These are phyloP conservation scores for Nowickia ferox DNA, from an alignment of 2,888 invertebrate genomes.

Conservation along the genomic window DNA sequence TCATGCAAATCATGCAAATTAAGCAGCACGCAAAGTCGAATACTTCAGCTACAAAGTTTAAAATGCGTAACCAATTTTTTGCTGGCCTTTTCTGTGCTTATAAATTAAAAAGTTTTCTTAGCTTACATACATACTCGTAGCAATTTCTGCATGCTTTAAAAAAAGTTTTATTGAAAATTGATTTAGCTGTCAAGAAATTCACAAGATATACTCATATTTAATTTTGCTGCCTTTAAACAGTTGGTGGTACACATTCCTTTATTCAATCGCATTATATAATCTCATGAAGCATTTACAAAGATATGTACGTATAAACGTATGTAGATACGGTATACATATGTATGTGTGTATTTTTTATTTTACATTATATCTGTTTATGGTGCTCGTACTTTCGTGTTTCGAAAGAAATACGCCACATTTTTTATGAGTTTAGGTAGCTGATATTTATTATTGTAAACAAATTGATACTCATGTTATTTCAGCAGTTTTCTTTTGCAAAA, in stretches of 20 bases:
- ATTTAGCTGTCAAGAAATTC: slow-evolving; percentile 65
- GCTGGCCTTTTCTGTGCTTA: neutral
- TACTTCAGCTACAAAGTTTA: slow-evolving; percentile 20
- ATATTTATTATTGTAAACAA: slow-evolving; percentile 31
- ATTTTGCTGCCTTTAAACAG: slow-evolving; percentile 30
- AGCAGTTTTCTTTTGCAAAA: slow-evolving; percentile 45
- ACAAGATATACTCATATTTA: slow-evolving; percentile 32
- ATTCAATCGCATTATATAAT: slow-evolving; percentile 51
- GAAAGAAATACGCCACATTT: neutral
- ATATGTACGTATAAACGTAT: neutral
- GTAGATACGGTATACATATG: neutral
- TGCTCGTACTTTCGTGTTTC: neutral
- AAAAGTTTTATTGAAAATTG: slow-evolving; percentile 48
- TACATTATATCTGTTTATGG: neutral
- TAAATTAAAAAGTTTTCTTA: slow-evolving; percentile 29
- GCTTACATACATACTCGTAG: neutral
- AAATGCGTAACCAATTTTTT: slow-evolving; percentile 48
- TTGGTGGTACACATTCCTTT: slow-evolving; percentile 24
- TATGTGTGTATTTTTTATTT: neutral
- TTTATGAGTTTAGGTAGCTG: neutral
- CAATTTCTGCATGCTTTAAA: slow-evolving; percentile 19
- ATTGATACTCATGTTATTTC: slow-evolving; percentile 37
- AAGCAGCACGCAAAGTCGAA: slow-evolving; percentile 35
- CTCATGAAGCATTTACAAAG: slow-evolving; percentile 42
- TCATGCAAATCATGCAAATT: slow-evolving; percentile 67